These are phyloP conservation scores for Neogobius melanostomus DNA, from an alignment of 2,113 vertebrate genomes.

Conservation along the genomic window DNA sequence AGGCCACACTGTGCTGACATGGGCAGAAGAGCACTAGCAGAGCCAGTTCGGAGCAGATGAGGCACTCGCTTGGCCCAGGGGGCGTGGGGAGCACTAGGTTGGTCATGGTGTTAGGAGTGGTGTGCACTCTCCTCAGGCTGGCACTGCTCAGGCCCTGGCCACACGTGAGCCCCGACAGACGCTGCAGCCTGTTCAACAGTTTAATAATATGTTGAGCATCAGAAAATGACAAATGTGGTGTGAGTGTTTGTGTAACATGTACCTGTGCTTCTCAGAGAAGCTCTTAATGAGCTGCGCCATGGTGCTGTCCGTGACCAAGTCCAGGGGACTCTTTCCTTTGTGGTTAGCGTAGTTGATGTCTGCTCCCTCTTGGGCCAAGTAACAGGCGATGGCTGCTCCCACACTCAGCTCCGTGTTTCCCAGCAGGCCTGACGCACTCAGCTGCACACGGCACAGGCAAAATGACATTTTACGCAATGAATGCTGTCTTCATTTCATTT, in stretches of 20 bases:
- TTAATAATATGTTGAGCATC: background rate
- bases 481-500: too few relatives aligned
- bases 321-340: slow-evolving; percentile 89
- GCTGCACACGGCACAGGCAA: slow-evolving; percentile 62
- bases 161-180: slow-evolving; percentile 75
- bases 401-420: slow-evolving; percentile 84
- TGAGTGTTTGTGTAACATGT: background rate
- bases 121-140: slow-evolving; percentile 84
- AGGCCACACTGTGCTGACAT: slow-evolving; percentile 95
- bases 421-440: slow-evolving; percentile 86
- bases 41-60: slow-evolving; percentile 95
- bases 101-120: slow-evolving; percentile 92
- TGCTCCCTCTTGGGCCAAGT: slow-evolving; percentile 90
- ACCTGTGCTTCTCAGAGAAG: slow-evolving; percentile 95
- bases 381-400: slow-evolving; percentile 88
- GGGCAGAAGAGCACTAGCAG: slow-evolving; percentile 91
- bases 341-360: slow-evolving; percentile 94
- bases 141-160: slow-evolving; percentile 74
- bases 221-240: background rate
- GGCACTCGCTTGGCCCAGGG: slow-evolving; percentile 87
- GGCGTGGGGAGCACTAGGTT: slow-evolving; percentile 84
- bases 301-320: slow-evolving; percentile 83
- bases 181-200: slow-evolving; percentile 78
- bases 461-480: too few relatives aligned
- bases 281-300: slow-evolving; percentile 85